phyloP scores from a whole-genome alignment of 1,140 invertebrate genomes.

The Nomia melanderi region DNA sequence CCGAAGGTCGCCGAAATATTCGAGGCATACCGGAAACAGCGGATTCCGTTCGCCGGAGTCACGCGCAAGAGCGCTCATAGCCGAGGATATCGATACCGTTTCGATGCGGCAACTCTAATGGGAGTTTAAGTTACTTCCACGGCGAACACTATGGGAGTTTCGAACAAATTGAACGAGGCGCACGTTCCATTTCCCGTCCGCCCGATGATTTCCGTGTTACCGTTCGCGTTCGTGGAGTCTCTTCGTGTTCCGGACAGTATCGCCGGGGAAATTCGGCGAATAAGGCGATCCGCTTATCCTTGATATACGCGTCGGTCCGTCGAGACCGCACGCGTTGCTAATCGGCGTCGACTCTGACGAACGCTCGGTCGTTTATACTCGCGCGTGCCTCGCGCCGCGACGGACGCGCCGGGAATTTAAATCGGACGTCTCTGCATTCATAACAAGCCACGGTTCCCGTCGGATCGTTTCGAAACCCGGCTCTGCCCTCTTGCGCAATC shows the following conservation, averaged over 20 bases:
- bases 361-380: background rate
- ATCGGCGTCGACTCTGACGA: background rate
- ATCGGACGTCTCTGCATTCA: background rate
- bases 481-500: background rate
- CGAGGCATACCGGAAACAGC: background rate
- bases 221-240: background rate
- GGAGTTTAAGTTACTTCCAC: no score
- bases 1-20: background rate
- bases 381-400: background rate
- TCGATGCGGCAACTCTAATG: no score
- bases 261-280: constrained; percentile 12
- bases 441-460: background rate
- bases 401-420: constrained; percentile 15
- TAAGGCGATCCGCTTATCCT: background rate
- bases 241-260: background rate
- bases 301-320: background rate
- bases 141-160: constrained; percentile 2
- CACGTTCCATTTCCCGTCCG: no score
- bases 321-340: background rate
- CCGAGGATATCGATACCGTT: background rate
- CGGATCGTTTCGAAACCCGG: background rate
- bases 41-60: background rate
- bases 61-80: background rate
- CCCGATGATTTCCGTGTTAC: background rate
- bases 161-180: constrained; percentile 15